Evolutionary conservation across 2,797 vertebrate genomes (phyloP).

Genomic region (Sebastes cheni): DNA sequence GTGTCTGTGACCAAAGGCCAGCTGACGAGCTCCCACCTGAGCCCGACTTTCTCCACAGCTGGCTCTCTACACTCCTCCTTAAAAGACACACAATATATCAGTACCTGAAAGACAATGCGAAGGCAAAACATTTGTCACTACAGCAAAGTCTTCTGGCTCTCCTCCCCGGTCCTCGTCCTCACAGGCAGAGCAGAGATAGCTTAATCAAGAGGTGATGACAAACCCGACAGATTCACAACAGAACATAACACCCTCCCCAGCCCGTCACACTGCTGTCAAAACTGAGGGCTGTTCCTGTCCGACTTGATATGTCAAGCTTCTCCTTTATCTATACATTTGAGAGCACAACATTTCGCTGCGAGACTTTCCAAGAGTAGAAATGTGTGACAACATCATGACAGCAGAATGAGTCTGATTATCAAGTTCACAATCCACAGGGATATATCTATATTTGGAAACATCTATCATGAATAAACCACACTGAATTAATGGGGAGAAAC

Average conservation of each 20-base stretch:
- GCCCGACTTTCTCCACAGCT: constrained; percentile 2
- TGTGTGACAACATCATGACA: background rate
- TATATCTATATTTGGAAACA: constrained; percentile 9
- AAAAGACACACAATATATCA: background rate
- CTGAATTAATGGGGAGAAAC: constrained; percentile 21
- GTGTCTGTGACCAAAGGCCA: constrained; percentile 33
- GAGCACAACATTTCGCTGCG: background rate
- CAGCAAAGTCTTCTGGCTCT: background rate
- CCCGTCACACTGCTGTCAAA: constrained; percentile 48
- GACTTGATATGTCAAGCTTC: constrained; percentile 42
- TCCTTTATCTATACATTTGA: background rate
- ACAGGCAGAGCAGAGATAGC: constrained; percentile 51
- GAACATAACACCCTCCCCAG: constrained; percentile 54
- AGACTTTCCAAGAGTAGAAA: background rate
- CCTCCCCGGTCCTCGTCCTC: constrained; percentile 19
- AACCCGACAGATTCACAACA: constrained; percentile 47
- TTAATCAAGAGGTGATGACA: constrained; percentile 72
- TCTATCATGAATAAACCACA: constrained; percentile 29
- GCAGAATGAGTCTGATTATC: background rate
- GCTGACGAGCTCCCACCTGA: constrained; percentile 21
- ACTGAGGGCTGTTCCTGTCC: constrained; percentile 55
- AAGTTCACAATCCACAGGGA: constrained; percentile 15
- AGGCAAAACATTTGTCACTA: background rate
- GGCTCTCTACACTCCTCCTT: background rate
- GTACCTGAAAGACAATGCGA: background rate